Evolutionary conservation across 2,888 invertebrate genomes (phyloP), one percentile per base, ranked within the genome.

Genomic region (Luperina nickerlii): DNA sequence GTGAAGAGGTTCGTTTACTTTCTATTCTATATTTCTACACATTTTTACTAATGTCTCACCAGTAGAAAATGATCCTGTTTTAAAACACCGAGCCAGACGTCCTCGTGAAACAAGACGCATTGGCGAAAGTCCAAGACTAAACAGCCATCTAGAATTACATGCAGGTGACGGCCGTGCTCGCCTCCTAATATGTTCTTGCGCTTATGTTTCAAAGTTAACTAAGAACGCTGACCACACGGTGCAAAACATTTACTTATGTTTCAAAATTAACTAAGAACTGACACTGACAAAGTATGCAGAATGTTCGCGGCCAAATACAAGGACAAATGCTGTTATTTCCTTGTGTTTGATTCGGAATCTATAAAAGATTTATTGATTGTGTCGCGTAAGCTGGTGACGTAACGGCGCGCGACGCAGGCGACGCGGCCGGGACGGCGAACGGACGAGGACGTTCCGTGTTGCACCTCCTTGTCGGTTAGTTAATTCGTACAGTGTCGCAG

Each of bases 281-380:
- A 32, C 32, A 32, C 32, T 32, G 32, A 15, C 15, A 38, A 70
- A 24, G 38, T 54, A 15, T 32, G 24, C 24, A 24, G 24, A 54
- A 57, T 57, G 24, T 38, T 38, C 76, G 60, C 32, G 74, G 45
- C 74, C 32, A 38, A 54, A 38, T 54, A 62, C 62, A 62, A 74
- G 76, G 62, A 74, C 48, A 62, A 60, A 27, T 38, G 24, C 24
- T 74, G 48, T 38, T 62, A 74, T 76, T 74, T 76, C 62, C n/a
- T 74, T 76, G 48, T 42, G 1, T 62, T 74, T 76, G 45, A 38
- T 62, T 62, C 27, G 62, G 60, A 74, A 74, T 74, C 48, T 60
- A 62, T 48, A 38, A 48, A 32, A 48, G 15, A 62, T 74, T 24
- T 20, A 60, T 60, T 57, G 24, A 71, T 72, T 60, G 75, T 60